These are phyloP conservation scores for Rhinoderma darwinii DNA, from an alignment of 2,113 vertebrate genomes.

Conservation along the genomic window DNA sequence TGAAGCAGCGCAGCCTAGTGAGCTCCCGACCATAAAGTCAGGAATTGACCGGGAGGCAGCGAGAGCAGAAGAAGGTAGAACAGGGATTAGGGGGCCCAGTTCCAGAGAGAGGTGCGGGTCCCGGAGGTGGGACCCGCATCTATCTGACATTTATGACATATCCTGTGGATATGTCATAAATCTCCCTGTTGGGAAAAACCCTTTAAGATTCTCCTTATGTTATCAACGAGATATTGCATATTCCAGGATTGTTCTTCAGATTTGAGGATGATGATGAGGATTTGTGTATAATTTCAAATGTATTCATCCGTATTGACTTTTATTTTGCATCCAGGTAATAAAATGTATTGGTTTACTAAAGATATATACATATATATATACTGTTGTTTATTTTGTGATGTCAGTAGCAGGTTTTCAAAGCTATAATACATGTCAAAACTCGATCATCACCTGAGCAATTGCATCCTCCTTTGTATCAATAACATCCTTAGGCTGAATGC, in stretches of 20 bases:
- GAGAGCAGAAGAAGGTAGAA: no score
- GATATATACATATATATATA: not conserved
- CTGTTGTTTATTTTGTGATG: not conserved
- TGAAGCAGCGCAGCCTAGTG: no score
- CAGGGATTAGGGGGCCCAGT: no score
- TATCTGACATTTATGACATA: no score
- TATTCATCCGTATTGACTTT: constrained; percentile 52
- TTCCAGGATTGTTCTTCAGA: not conserved
- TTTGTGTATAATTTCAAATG: constrained; percentile 46
- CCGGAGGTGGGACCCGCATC: no score
- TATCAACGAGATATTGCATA: not conserved
- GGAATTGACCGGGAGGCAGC: no score
- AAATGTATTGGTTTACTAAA: constrained; percentile 56
- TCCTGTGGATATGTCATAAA: no score
- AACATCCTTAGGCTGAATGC: no score
- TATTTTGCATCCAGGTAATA: constrained; percentile 59
- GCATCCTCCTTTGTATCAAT: not conserved
- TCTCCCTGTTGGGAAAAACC: no score
- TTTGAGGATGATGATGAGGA: not conserved
- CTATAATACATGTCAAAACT: not conserved
- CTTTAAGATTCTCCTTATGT: not conserved
- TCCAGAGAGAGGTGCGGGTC: no score
- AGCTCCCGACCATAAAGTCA: no score
- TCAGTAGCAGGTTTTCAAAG: not conserved
- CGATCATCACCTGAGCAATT: not conserved